Percentiles rank a stretch among this genome's conserved stretches.
Conservation (phyloP, 2,797 vertebrate species). For the Nyctibius grandis region DNA sequence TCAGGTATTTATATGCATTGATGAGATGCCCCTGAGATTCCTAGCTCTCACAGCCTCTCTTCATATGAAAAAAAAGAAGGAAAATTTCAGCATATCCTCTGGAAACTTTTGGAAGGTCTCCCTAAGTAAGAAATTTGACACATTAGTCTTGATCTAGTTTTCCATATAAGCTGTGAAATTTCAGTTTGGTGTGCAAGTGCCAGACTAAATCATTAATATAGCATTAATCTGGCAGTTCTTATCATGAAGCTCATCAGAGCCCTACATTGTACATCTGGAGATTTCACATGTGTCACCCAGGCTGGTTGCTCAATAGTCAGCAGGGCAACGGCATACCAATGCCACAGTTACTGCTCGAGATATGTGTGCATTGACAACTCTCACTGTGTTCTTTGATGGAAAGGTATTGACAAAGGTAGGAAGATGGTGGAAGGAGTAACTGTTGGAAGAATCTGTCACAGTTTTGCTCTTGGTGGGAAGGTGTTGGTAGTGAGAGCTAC, state of each 20-base stretch:
- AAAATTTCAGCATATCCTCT: not conserved
- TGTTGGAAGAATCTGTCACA: not conserved
- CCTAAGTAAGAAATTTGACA: not conserved
- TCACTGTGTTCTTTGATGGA: not conserved
- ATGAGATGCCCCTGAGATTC: not conserved
- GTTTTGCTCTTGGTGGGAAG: not conserved
- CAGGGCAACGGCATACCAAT: not conserved
- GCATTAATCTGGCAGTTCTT: not conserved
- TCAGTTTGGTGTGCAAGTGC: not conserved
- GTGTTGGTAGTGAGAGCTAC: not conserved
- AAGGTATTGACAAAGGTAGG: not conserved
- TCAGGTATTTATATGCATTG: not conserved
- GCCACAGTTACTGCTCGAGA: not conserved
- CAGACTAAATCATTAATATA: not conserved
- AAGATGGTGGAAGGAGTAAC: not conserved
- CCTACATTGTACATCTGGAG: not conserved
- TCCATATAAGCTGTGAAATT: not conserved
- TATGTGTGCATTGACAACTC: fast-evolving
- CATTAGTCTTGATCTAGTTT: not conserved
- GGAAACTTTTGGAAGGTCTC: not conserved
- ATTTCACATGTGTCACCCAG: not conserved
- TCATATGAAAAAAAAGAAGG: not conserved
- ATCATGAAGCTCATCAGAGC: not conserved
- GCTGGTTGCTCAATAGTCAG: not conserved
- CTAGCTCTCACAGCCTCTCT: not conserved